Evolutionary conservation across 2,888 invertebrate species (phyloP), one percentile per base, ranked within the genome.

Genomic region (Campoplex nolae): DNA sequence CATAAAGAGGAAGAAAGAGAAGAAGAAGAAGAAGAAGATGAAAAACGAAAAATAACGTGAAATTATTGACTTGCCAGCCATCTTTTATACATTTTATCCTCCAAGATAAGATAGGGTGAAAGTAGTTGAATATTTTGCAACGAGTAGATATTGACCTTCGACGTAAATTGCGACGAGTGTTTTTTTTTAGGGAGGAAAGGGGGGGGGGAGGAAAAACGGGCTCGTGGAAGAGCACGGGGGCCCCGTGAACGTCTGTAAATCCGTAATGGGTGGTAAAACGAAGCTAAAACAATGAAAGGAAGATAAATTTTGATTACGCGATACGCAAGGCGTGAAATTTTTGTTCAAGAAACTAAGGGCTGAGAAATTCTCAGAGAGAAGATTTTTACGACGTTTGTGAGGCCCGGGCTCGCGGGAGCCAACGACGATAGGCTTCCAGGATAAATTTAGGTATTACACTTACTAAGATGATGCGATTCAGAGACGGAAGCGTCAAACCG

Each of bases 61-160:
- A 81, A 88, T 88, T 88, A 93, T 92, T 93, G 93, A 94, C 94
- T 94, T 94, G 94, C 94, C 94, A 94, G 93, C 94, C 93, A 94
- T 93, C 93, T 94, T 94, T 94, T 94, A 93, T 94, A 94, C 93
- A 91, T 93, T 94, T 93, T 93, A 93, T 93, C 92, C 92, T 92
- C 90, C 92, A 92, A 90, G 88, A 92, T 88, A 88, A 89, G 92
- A 92, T 93, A 93, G 92, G 91, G 92, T 91, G 93, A 94, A 93
- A 93, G 92, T 93, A 94, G 94, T 92, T 93, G 90, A 93, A 93
- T 94, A 94, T 94, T 94, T 94, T 94, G 93, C 94, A 94, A 94
- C 92, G 93, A 93, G 92, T 93, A 93, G 93, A 92, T 91, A 92
- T 90, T 91, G 93, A 90, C 89, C 84, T 87, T 87, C 83, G 83